Percentiles rank a stretch among this genome's conserved stretches.
Conservation (phyloP, 1,140 invertebrate genomes). For the Drosophila sucinea region DNA sequence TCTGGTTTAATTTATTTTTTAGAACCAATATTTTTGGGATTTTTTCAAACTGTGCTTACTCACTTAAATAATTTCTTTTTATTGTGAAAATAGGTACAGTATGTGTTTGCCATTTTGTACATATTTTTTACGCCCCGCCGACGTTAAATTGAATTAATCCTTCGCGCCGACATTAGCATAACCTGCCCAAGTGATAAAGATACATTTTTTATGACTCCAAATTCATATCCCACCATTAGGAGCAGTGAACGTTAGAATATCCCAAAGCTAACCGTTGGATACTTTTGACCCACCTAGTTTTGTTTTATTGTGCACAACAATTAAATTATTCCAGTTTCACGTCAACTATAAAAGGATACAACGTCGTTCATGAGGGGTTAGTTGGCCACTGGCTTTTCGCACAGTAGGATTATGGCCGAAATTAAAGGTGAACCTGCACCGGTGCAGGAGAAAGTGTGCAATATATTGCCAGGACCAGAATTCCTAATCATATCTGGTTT, state of each 20-base stretch:
- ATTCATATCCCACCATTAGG: neutral
- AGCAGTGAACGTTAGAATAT: slow-evolving; percentile 43
- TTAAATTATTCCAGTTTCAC: neutral
- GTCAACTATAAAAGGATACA: slow-evolving; percentile 42
- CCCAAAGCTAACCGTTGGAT: slow-evolving; percentile 31
- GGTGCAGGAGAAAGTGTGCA: slow-evolving; percentile 46
- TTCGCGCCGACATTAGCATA: too few species aligned
- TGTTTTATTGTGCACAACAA: neutral
- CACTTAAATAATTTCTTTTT: too few species aligned
- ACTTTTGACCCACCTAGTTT: slow-evolving; percentile 49
- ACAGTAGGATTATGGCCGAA: slow-evolving; percentile 50
- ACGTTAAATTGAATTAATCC: too few species aligned
- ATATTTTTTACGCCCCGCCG: too few species aligned
- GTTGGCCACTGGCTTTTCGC: slow-evolving; percentile 5
- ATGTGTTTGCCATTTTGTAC: too few species aligned
- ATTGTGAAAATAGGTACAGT: too few species aligned
- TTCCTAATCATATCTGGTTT: slow-evolving; percentile 45
- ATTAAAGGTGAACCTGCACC: slow-evolving; percentile 20
- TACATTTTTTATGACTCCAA: too few species aligned
- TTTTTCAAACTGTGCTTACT: too few species aligned
- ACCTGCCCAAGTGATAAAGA: too few species aligned
- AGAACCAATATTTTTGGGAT: too few species aligned
- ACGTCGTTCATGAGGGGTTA: slow-evolving; percentile 28
- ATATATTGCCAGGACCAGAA: slow-evolving; percentile 58
- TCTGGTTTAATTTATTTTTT: too few species aligned